Evolutionary conservation across 2,797 vertebrate species (phyloP), one percentile per base, ranked within the genome.

Genomic region (Myripristis jacobus): DNA sequence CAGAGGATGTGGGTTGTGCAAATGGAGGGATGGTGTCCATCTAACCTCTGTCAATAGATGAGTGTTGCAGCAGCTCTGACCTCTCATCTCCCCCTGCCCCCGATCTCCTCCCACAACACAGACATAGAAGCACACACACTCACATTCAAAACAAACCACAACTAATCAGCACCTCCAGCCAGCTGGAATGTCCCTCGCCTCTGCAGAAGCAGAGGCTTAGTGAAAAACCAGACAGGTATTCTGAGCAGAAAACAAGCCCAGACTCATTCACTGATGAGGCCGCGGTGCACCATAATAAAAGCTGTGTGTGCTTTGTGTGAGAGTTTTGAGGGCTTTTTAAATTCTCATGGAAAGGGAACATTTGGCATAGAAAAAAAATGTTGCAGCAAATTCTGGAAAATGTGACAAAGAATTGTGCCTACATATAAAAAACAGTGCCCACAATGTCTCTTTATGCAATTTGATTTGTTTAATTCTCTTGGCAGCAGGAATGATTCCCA

Each of bases 151-250:
- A 81, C 66, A 87, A 80, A 73, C 68, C 72, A 12, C 60, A 71
- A 84, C 81, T 89, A 92, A 93, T 90, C 90, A 81, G 83, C 89
- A 88, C 88, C 87, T 88, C 74, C 54, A 85, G 84, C 86, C 82
- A 75, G 43, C 79, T 90, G 88, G 89, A 90, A 92, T 92, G 90
- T 85, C 61, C 84, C 61, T 72, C 73, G 84, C 86, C 90, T 90
- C 89, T 85, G 88, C 86, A 87, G 87, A 82, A 82, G 88, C 63
- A 38, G 64, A 84, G 75, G 66, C 81, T 90, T 76, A 69, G 79
- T 74, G 74, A 82, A 82, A 79, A 70, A 85, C 22, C 86, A 87
- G 83, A 72, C 81, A 89, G 83, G 90, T 90, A 89, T 83, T 87
- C 81, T 54, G 80, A 65, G 64, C 69, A 34, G 43, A 79, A 75